Percentiles rank a stretch among this genome's conserved stretches.
Evolutionary conservation across 2,797 vertebrate species (phyloP).

Genomic region (Chiropotes sagulatus): DNA sequence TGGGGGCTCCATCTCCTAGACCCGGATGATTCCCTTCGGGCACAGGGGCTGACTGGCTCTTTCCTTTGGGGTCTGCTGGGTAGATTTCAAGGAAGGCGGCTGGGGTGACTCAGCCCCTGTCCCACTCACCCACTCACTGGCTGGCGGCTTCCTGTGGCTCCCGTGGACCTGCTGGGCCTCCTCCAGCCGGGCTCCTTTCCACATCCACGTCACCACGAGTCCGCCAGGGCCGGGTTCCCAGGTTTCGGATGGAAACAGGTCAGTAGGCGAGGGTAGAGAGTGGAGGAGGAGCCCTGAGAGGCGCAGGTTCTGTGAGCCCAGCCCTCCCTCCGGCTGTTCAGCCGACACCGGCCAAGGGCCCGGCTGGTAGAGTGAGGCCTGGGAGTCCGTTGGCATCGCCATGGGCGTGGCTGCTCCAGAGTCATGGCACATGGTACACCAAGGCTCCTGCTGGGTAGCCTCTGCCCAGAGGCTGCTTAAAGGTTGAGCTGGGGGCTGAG

Average conservation of each 20-base stretch:
- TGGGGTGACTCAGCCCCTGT: accelerated
- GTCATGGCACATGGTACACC: no score
- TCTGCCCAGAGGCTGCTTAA: not conserved
- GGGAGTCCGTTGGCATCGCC: accelerated
- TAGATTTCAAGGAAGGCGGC: no score
- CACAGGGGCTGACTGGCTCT: not conserved
- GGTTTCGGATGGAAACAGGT: not conserved
- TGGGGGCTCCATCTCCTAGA: accelerated
- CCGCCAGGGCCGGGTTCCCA: accelerated
- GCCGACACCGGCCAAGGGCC: not conserved
- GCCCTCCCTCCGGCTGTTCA: not conserved
- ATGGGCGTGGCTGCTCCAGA: accelerated
- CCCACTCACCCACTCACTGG: accelerated
- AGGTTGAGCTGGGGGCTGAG: not conserved
- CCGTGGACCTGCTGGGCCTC: not conserved
- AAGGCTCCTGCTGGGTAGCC: not conserved
- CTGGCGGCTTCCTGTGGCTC: accelerated
- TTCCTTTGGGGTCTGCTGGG: not conserved
- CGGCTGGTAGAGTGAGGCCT: no score
- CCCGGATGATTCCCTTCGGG: accelerated
- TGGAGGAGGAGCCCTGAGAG: not conserved
- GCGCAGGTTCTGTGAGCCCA: not conserved
- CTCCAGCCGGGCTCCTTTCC: not conserved
- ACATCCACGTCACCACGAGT: accelerated
- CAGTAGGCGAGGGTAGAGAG: accelerated